A percentile compares a stretch with the other conserved stretches of the same genome.
phyloP scores from a whole-genome alignment of 2,113 vertebrate genomes.

The Taurulus bubalis region DNA sequence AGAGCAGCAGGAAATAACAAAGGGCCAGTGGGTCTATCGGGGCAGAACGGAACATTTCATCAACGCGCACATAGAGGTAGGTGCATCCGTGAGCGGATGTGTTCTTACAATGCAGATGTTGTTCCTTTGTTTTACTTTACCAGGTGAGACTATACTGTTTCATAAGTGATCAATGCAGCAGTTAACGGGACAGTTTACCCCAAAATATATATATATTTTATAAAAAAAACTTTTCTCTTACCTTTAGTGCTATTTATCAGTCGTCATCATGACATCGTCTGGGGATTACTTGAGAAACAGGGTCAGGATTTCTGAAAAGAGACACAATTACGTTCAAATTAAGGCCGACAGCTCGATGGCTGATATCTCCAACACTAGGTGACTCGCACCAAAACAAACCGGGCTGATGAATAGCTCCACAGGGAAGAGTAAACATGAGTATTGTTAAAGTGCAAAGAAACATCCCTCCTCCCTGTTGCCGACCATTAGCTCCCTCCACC shows the following conservation, averaged over 20 bases:
- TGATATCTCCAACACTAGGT: neutral
- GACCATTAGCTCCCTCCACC: neutral
- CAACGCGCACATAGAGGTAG: conserved; percentile 83
- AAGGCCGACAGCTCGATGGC: neutral
- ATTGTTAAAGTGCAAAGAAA: neutral
- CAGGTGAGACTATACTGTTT: neutral
- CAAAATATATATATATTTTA: too few species aligned
- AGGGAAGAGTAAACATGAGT: neutral
- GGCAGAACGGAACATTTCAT: conserved; percentile 84
- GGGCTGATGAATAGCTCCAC: neutral
- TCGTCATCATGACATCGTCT: too few species aligned
- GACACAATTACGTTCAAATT: neutral
- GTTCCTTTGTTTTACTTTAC: neutral
- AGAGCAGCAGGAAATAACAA: conserved; percentile 76
- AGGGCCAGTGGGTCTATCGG: conserved; percentile 78
- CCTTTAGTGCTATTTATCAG: too few species aligned
- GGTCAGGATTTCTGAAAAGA: neutral
- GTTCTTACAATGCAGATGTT: neutral
- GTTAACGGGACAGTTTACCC: too few species aligned
- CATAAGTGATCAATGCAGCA: neutral
- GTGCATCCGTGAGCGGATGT: neutral
- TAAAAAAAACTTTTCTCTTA: too few species aligned
- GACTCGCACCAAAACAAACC: neutral
- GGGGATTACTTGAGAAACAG: neutral
- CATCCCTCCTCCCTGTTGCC: neutral